Base-by-base conservation (phyloP, 2,888 invertebrate genomes). In the Ptycholaimellus sp. region DNA sequence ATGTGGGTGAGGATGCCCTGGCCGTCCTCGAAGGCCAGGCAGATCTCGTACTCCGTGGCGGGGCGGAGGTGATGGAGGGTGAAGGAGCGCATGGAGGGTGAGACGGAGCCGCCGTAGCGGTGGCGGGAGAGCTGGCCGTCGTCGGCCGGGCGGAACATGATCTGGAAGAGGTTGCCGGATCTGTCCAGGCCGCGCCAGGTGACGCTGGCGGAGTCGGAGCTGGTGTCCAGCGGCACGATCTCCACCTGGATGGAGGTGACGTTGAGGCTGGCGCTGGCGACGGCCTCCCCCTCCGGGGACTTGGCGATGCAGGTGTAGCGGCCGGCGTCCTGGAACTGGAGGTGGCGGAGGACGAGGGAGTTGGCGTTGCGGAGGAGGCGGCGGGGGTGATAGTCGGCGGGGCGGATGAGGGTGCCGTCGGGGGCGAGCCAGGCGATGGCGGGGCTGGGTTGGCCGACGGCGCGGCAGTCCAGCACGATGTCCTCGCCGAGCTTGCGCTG, bases 361-460 rank as follows among this genome's bases (percentile, higher is more conserved):
- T 52, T 51, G 2, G 55, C 50, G 25, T 47, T 45, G 9, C 46
- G 46, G 22, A 59, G 42, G 17, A 49, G 44, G 9, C 56, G 42
- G n/a, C 54, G 46, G 14, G 53, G 48, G 33, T 46, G 46, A 41
- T 56, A 52, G 16, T 54, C 47, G 23, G 49, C 47, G 36, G 56
- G 53, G 6, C 3, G 20, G 16, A 61, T 41, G 11, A 51, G 41
- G 3, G 48, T 46, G 3, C 61, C 60, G 38, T 54, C 54, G 7
- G 63, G 60, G 5, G 60, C 44, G 16, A 55, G 43, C 64, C 64
- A 65, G 35, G 51, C 47, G 9, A 64, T 44, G 29, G 46, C 41
- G 6, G 63, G 63, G 5, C 43, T 35, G 13, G 64, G 64, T 13
- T 58, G 49, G 2, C 64, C 64, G n/a, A 59, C 50, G 2, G 60